These are phyloP conservation scores for Glossophaga mutica DNA, from an alignment of 2,797 vertebrate species.

Conservation along the genomic window DNA sequence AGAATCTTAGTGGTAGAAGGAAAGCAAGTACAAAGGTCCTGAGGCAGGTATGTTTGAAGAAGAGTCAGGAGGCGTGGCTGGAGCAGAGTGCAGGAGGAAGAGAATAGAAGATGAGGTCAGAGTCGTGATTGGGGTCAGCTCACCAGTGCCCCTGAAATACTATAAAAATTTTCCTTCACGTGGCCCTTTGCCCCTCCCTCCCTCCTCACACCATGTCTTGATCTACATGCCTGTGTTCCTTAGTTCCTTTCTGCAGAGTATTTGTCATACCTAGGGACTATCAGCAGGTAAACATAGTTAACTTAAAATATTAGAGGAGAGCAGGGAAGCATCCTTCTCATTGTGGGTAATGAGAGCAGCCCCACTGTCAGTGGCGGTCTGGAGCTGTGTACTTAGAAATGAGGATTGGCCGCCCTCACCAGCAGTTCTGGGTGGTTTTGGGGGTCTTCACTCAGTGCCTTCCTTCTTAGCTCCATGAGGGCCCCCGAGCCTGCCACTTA, in stretches of 20 bases:
- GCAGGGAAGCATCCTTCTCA: background rate
- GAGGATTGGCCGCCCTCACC: rapidly evolving
- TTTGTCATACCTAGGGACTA: background rate
- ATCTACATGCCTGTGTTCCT: background rate
- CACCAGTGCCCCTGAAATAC: background rate
- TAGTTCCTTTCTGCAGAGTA: background rate
- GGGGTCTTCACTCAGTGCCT: background rate
- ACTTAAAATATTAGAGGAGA: background rate
- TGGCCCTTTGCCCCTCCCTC: background rate
- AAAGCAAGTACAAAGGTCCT: background rate
- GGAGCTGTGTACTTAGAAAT: background rate
- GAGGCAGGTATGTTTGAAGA: background rate
- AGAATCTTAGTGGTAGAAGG: background rate
- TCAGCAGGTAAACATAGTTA: background rate
- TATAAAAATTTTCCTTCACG: background rate
- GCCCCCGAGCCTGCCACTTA: background rate
- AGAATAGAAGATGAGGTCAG: background rate
- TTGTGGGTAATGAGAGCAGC: background rate
- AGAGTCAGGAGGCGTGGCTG: background rate
- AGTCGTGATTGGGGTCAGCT: background rate
- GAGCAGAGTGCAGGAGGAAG: background rate
- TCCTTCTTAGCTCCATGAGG: background rate
- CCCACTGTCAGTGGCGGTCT: rapidly evolving
- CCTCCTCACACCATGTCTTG: background rate
- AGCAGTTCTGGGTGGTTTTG: background rate